phyloP scores from a whole-genome alignment of 2,888 invertebrate genomes.

The Spilosoma lubricipeda region DNA sequence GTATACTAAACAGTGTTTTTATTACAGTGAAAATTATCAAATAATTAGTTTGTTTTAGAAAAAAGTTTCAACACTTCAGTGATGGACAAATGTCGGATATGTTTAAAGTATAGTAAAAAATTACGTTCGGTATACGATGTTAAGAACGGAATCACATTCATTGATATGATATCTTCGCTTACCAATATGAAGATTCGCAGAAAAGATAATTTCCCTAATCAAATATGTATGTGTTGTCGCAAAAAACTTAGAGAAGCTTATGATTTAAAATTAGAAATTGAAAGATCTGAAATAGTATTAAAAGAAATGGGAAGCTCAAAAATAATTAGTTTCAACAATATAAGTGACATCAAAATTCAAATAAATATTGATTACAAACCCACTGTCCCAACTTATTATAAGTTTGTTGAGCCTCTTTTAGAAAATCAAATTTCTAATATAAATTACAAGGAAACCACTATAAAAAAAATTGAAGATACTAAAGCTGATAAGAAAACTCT shows the following conservation, averaged over 20 bases:
- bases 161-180: constrained; percentile 62
- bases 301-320: constrained; percentile 52
- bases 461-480: constrained; percentile 51
- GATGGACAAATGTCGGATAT: constrained; percentile 69
- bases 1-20: too few species aligned
- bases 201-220: constrained; percentile 48
- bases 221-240: constrained; percentile 72
- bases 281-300: constrained; percentile 62
- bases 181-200: constrained; percentile 56
- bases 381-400: constrained; percentile 31
- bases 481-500: constrained; percentile 43
- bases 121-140: constrained; percentile 53
- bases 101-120: constrained; percentile 58
- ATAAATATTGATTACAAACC: constrained; percentile 49
- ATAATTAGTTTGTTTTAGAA: neutral
- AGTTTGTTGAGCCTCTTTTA: constrained; percentile 38
- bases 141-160: constrained; percentile 53
- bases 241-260: constrained; percentile 64
- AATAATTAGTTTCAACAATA: constrained; percentile 60
- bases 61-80: neutral
- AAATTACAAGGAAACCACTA: constrained; percentile 53
- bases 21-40: too few species aligned
- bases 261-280: constrained; percentile 65
- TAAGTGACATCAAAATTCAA: constrained; percentile 63
- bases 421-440: constrained; percentile 38